Evolutionary conservation across 2,888 invertebrate species (phyloP), one percentile per base, ranked within the genome.

Genomic region (Thalpophila matura): DNA sequence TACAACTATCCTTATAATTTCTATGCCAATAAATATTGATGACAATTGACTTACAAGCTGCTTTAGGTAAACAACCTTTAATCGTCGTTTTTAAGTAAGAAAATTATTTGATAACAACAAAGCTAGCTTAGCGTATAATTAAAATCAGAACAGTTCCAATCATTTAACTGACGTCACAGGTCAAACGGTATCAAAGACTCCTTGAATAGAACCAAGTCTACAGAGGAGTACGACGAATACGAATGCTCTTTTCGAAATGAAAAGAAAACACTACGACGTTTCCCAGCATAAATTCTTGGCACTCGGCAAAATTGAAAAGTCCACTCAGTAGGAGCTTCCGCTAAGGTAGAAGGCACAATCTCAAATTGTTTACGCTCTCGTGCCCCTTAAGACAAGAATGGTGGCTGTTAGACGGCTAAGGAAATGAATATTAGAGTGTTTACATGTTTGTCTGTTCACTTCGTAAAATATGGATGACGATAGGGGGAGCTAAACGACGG

Each of bases 231-330:
- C 55, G 61, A 62, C 55, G 61, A 70, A 67, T 68, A 83, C 80
- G 89, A 87, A 88, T 89, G 90, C 91, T 89, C 90, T 91, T 91
- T 92, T 89, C 79, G 58, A 86, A 89, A 92, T 91, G 90, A 91
- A 92, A 92, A 89, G 90, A 91, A 91, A 91, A 92, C 88, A 90
- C 83, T 84, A 82, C 85, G 79, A 81, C 83, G 86, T 65, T 87
- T 86, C 82, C 83, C 81, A 82, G 87, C 86, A 89, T 89, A 86
- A 89, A 91, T 89, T 89, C 89, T 81, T 84, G 83, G 91, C 92
- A 93, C 93, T 93, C 89, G 91, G 86, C 87, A 88, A 92, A 93
- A 93, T 93, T 92, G 91, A 91, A 92, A 92, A 92, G 91, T 90
- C 90, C 87, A 91, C 91, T 91, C 81, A 85, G 87, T 85, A 83